Percentiles rank a stretch among this genome's conserved stretches.
phyloP scores from a whole-genome alignment of 2,888 invertebrate species.

The Dorcus hopei region DNA sequence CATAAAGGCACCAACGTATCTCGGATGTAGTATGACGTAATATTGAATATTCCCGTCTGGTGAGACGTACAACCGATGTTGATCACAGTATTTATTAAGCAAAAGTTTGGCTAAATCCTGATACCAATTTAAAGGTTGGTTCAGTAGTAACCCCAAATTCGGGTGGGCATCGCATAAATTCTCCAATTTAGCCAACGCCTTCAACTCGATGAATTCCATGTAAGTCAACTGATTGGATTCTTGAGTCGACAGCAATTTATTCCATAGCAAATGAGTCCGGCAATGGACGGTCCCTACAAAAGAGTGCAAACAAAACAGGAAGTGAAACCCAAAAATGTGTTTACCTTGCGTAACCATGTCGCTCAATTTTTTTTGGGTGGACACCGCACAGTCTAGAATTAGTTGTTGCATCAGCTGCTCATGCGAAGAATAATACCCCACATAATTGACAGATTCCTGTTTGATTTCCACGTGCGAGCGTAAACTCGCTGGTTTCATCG shows the following conservation, averaged over 20 bases:
- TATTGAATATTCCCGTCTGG: slow-evolving; percentile 59
- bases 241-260: slow-evolving; percentile 56
- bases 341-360: slow-evolving; percentile 59
- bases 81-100: slow-evolving; percentile 56
- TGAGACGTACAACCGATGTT: slow-evolving; percentile 57
- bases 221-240: slow-evolving; percentile 54
- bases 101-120: slow-evolving; percentile 55
- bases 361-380: slow-evolving; percentile 55
- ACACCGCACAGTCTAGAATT: slow-evolving; percentile 57
- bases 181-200: slow-evolving; percentile 57
- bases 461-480: slow-evolving; percentile 45
- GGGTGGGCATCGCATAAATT: slow-evolving; percentile 59
- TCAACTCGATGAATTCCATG: slow-evolving; percentile 63
- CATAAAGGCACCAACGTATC: slow-evolving; percentile 63
- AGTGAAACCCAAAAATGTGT: not conserved
- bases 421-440: slow-evolving; percentile 67
- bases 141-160: slow-evolving; percentile 56
- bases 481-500: slow-evolving; percentile 2
- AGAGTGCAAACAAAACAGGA: not conserved
- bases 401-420: slow-evolving; percentile 64
- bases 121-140: slow-evolving; percentile 64
- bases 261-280: slow-evolving; percentile 68
- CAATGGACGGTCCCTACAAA: slow-evolving; percentile 60
- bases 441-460: slow-evolving; percentile 64
- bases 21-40: slow-evolving; percentile 61